These are phyloP conservation scores for Neostethus bicornis DNA, from an alignment of 2,797 vertebrate genomes.

Conservation along the genomic window DNA sequence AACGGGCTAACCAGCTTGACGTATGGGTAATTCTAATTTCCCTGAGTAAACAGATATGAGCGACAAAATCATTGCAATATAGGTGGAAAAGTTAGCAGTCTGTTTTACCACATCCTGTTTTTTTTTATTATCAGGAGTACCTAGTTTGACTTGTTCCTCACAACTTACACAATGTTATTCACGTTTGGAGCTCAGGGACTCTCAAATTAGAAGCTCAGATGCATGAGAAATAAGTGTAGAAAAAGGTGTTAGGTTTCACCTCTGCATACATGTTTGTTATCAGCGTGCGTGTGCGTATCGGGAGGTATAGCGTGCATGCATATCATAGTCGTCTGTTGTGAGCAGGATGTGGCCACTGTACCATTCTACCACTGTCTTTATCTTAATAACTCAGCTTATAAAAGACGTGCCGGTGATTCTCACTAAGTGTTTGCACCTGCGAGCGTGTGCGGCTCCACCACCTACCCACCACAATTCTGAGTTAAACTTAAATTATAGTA, in stretches of 20 bases:
- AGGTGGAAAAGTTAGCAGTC: conserved; percentile 21
- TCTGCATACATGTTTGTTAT: conserved; percentile 51
- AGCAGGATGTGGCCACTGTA: conserved; percentile 79
- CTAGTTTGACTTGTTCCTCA: conserved; percentile 52
- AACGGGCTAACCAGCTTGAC: not conserved
- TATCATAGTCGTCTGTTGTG: conserved; percentile 48
- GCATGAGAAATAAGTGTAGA: conserved; percentile 70
- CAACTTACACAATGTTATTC: conserved; percentile 64
- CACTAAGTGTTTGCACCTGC: conserved; percentile 26
- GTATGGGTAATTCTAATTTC: not conserved
- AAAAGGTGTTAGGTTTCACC: conserved; percentile 66
- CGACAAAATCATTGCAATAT: conserved; percentile 1
- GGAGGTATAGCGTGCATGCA: conserved; percentile 34
- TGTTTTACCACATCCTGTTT: conserved; percentile 52
- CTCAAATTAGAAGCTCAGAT: conserved; percentile 75
- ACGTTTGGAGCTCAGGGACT: conserved; percentile 66
- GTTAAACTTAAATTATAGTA: conserved; percentile 86
- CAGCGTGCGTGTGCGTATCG: conserved; percentile 11
- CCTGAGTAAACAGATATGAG: conserved; percentile 33
- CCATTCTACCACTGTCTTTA: conserved; percentile 68
- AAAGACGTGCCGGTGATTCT: conserved; percentile 31
- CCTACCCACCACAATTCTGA: conserved; percentile 80
- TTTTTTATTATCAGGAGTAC: conserved; percentile 47
- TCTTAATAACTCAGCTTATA: conserved; percentile 70
- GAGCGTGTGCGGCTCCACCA: conserved; percentile 47